These are phyloP conservation scores for Pammene aurita DNA, from an alignment of 2,888 invertebrate genomes.

Conservation along the genomic window DNA sequence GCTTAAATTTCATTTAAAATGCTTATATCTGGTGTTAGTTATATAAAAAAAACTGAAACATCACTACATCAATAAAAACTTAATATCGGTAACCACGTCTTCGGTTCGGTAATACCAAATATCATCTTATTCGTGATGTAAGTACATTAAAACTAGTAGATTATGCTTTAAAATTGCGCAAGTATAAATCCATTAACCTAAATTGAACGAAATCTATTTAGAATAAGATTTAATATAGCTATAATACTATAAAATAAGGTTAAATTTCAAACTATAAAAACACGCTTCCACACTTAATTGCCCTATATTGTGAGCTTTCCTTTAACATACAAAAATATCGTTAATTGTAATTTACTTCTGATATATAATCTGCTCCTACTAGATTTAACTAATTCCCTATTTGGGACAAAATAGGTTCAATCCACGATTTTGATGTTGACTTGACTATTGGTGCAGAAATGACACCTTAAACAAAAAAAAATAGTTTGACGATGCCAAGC, in stretches of 20 bases:
- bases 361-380: slow-evolving; percentile 46
- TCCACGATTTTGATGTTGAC: slow-evolving; percentile 33
- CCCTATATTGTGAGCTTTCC: slow-evolving; percentile 59
- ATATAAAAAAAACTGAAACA: slow-evolving; percentile 18
- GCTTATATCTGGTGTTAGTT: slow-evolving; percentile 29
- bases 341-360: slow-evolving; percentile 53
- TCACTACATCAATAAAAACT: slow-evolving; percentile 47
- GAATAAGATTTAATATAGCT: slow-evolving; percentile 44
- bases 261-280: slow-evolving; percentile 44
- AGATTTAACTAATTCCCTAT: slow-evolving; percentile 39
- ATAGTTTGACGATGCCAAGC: background rate
- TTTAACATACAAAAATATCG: slow-evolving; percentile 79
- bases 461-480: background rate
- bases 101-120: slow-evolving; percentile 56
- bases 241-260: slow-evolving; percentile 38
- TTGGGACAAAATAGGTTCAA: slow-evolving; percentile 32
- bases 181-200: slow-evolving; percentile 48
- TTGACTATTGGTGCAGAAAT: slow-evolving; percentile 8
- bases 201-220: slow-evolving; percentile 48
- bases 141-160: slow-evolving; percentile 61
- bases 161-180: slow-evolving; percentile 55
- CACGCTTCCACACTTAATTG: slow-evolving; percentile 50
- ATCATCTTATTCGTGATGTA: slow-evolving; percentile 64
- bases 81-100: slow-evolving; percentile 67
- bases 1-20: slow-evolving; percentile 35